Evolutionary conservation across 2,888 invertebrate species (phyloP).

Genomic region (Scaeva pyrastri): DNA sequence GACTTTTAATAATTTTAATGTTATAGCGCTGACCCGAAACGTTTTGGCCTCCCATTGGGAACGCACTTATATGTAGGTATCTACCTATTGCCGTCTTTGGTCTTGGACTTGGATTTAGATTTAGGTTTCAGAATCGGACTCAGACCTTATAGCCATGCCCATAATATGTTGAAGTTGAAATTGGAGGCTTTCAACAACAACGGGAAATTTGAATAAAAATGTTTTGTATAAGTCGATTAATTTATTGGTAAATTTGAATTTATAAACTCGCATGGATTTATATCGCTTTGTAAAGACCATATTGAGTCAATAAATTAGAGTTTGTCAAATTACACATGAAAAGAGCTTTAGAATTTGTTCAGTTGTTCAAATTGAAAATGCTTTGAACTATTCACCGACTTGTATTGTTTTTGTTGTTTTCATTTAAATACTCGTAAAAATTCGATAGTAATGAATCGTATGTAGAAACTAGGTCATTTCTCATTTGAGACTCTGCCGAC

Average conservation of each 20-base stretch:
- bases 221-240: slow-evolving; percentile 37
- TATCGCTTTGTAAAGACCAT: slow-evolving; percentile 6
- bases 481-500: too few species aligned
- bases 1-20: slow-evolving; percentile 67
- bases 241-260: slow-evolving; percentile 64
- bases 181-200: slow-evolving; percentile 24
- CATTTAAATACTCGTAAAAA: too few species aligned
- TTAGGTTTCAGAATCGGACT: too few species aligned
- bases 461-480: too few species aligned
- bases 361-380: slow-evolving; percentile 19
- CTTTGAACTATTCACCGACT: slow-evolving; percentile 31
- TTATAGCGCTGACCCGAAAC: slow-evolving; percentile 42
- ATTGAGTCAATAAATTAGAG: slow-evolving; percentile 32
- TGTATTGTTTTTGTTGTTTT: too few species aligned
- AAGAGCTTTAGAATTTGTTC: slow-evolving; percentile 23
- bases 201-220: slow-evolving; percentile 45
- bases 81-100: too few species aligned
- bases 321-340: slow-evolving; percentile 40
- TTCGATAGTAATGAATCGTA: too few species aligned
- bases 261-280: slow-evolving; percentile 29
- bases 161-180: slow-evolving; percentile 1
- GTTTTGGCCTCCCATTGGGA: slow-evolving; percentile 62
- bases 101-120: too few species aligned
- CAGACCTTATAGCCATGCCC: neutral
- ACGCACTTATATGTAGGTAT: slow-evolving; percentile 7